Percentiles rank a stretch among this genome's conserved stretches.
Evolutionary conservation across 1,140 invertebrate species (phyloP).

Genomic region (Apis mellifera): Amel_HAv3.1 CM009943.2:9975001-9975500

Average conservation of each 20-base stretch:
- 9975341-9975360: too few species aligned
- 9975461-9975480: conserved; percentile 18
- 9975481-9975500: too few species aligned
- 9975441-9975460: not conserved
- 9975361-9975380: too few species aligned
- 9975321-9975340: not conserved
- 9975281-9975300: not conserved
- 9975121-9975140: not conserved
- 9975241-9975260: conserved; percentile 22
- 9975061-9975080: too few species aligned
- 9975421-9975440: not conserved
- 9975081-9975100: conserved; percentile 33
- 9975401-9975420: not conserved
- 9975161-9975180: not conserved
- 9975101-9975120: conserved; percentile 40
- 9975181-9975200: not conserved
- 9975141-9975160: not conserved
- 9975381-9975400: too few species aligned
- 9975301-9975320: not conserved
- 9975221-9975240: conserved; percentile 16
- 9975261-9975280: not conserved
- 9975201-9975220: not conserved
- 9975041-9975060: too few species aligned
- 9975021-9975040: too few species aligned
- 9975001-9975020: not conserved